Evolutionary conservation across 2,797 vertebrate species (phyloP), one percentile per base, ranked within the genome.

Genomic region (Cottoperca gobio): DNA sequence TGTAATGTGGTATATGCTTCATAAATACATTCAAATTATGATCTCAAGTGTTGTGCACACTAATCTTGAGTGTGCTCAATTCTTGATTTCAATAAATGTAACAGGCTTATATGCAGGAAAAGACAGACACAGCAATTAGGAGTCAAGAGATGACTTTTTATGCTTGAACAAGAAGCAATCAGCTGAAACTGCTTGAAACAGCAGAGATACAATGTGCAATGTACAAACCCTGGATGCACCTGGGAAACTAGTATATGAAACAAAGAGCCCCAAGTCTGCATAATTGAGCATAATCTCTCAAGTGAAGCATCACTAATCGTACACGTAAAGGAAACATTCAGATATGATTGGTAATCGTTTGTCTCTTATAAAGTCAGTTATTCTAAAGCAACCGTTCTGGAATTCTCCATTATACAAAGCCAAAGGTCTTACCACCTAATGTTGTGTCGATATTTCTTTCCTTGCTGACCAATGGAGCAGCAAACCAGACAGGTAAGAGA

Each of bases 401-500:
- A 85, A 74, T 75, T 84, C 48, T 89, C 67, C 23, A 24, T 52
- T 72, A 55, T 33, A 52, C 77, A 83, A 90, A 73, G 88, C 64
- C 54, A 81, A 86, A 90, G 83, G 83, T 92, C 81, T 94, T 85
- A 68, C 89, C 90, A 76, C 90, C 94, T 97, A 96, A 97, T 91
- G 91, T 84, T 89, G 80, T 93, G 79, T 93, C 90, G 91, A 95
- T 94, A 93, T 93, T 95, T 89, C 91, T 91, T 86, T 88, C 92
- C 92, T 93, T 96, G 96, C 97, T 94, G 91, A 95, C 96, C 95
- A 95, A 95, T 95, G 97, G 97, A 99, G 95, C 96, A 99, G 98
- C 96, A 99, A 99, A 96, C 98, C 98, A 83, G 98, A 99, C 97
- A 99, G 98, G 98, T 99, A 97, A 99, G 97, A 94, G 28, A 81